Evolutionary conservation across 2,797 vertebrate genomes (phyloP), one percentile per base, ranked within the genome.

Genomic region (Pagetopsis macropterus): DNA sequence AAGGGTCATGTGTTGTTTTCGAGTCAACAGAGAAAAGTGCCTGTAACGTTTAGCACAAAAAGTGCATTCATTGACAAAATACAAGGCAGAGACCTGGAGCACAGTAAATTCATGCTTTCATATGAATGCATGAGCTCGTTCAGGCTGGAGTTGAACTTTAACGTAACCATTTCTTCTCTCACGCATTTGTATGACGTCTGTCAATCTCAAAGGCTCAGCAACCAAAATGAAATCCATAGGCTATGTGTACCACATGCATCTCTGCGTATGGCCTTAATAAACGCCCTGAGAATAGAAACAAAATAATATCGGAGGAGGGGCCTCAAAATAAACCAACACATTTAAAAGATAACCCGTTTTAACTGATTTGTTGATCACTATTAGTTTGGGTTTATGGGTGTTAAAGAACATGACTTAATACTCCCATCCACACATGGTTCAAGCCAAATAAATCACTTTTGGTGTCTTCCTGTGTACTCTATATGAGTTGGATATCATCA

Each of bases 1-100:
- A 44, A 12, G 16, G 49, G 23, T 31, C 49, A 55, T 12, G 37
- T 17, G 21, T 33, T 76, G 48, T 56, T 72, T 37, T 54, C 50
- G 8, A 44, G 43, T 69, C 23, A 43, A 45, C 49, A 68, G 23
- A 51, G 19, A 23, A 27, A 23, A 15, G 1, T 58, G 21, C 16
- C 58, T 49, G 12, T 37, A 10, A 43, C 15, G 40, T 10, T 54
- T 43, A 15, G 3, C 10, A 14, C 40, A 66, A 41, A 52, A 57
- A 51, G 46, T 2, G 2, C 27, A 17, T 37, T 17, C 17, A 33
- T 46, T 58, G 3, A 9, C 8, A 17, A 41, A 7, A 15, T 9
- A 21, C 50, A 37, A 37, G 33, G 46, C 37, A 44, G 45, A 19
- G 17, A 12, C 46, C 59, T 10, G 3, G 4, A 55, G 37, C 33